These are phyloP conservation scores for Gorsachius magnificus DNA, from an alignment of 2,797 vertebrate species.

Conservation along the genomic window DNA sequence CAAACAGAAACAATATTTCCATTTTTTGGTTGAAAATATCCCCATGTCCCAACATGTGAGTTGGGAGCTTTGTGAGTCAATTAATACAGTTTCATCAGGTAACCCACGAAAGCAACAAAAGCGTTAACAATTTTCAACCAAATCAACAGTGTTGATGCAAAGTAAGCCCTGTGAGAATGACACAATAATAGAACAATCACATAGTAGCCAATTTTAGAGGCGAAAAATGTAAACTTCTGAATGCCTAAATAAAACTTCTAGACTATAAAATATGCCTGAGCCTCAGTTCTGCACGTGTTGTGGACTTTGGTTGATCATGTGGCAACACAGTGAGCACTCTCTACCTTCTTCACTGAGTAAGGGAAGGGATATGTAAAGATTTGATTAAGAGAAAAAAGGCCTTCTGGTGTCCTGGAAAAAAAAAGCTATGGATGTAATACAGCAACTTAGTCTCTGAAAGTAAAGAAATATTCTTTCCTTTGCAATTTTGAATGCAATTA, in stretches of 20 bases:
- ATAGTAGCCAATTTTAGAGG: neutral
- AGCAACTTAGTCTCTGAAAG: neutral
- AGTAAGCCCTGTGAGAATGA: neutral
- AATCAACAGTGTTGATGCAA: neutral
- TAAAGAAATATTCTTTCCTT: neutral
- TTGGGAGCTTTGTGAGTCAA: neutral
- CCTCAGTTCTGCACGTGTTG: neutral
- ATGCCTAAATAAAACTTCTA: neutral
- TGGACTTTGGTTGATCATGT: neutral
- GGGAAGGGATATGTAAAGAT: neutral
- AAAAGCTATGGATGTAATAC: neutral
- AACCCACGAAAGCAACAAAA: neutral
- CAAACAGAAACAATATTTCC: neutral
- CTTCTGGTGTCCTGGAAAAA: neutral
- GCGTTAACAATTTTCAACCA: neutral
- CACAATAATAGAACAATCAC: neutral
- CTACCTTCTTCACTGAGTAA: neutral
- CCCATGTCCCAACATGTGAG: no score
- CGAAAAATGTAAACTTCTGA: neutral
- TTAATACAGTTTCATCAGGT: neutral
- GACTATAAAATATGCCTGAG: neutral
- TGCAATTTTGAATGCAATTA: conserved; percentile 21
- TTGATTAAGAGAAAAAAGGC: neutral
- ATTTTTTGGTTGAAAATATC: neutral
- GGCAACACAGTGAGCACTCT: neutral